Evolutionary conservation across 2,888 invertebrate genomes (phyloP).

Genomic region (Dynastes grantii): DNA sequence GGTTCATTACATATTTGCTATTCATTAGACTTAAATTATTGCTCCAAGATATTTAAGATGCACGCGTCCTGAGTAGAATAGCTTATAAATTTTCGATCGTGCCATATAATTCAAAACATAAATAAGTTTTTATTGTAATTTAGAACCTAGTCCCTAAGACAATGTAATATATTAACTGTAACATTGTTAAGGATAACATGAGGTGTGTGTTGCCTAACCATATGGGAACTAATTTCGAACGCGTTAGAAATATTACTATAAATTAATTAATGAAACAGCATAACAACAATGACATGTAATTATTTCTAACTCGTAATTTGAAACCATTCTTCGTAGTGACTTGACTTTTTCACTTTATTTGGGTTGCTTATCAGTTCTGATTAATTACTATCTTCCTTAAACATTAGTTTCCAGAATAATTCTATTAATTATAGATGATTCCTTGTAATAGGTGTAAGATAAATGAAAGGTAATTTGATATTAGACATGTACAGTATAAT

Average conservation of each 20-base stretch:
- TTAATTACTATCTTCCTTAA: too few species aligned
- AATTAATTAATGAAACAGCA: conserved; percentile 34
- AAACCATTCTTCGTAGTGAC: not conserved
- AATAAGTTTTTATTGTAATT: conserved; percentile 35
- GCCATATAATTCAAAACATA: conserved; percentile 39
- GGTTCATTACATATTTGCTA: conserved; percentile 34
- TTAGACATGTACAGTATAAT: too few species aligned
- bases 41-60: conserved; percentile 26
- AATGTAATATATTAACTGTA: conserved; percentile 29
- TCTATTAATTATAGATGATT: too few species aligned
- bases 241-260: conserved; percentile 28
- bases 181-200: conserved; percentile 13
- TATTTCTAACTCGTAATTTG: conserved; percentile 24
- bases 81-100: conserved; percentile 29
- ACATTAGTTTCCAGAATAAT: too few species aligned
- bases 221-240: conserved; percentile 22
- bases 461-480: too few species aligned
- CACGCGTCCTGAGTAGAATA: conserved; percentile 8
- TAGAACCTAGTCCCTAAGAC: conserved; percentile 26
- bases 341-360: not conserved
- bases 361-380: not conserved
- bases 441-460: too few species aligned
- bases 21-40: conserved; percentile 35
- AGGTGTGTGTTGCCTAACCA: conserved; percentile 29
- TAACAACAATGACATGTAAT: conserved; percentile 28